These are phyloP conservation scores for Aplochiton taeniatus DNA, from an alignment of 2,797 vertebrate genomes.

Conservation along the genomic window DNA sequence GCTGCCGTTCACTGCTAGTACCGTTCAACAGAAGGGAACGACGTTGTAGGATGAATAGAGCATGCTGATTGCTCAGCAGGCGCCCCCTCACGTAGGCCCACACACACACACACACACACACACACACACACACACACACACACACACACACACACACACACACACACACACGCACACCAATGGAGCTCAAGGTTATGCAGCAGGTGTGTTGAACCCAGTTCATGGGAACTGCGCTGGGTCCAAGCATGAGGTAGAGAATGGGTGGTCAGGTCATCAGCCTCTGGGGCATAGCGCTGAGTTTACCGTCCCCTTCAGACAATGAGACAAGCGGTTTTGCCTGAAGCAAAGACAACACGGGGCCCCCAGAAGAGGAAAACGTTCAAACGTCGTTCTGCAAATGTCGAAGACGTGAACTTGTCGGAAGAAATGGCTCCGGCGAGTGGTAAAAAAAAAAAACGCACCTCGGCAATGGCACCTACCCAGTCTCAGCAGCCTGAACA, in stretches of 20 bases:
- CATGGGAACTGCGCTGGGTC: conserved; percentile 1
- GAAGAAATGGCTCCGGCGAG: too few relatives aligned
- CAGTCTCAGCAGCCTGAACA: too few relatives aligned
- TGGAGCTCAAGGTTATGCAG: neutral
- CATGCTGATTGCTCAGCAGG: neutral
- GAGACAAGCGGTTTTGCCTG: too few relatives aligned
- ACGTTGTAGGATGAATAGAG: neutral
- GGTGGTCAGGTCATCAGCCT: neutral
- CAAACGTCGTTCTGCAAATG: too few relatives aligned
- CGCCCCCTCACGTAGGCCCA: neutral
- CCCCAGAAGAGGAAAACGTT: too few relatives aligned
- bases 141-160: neutral
- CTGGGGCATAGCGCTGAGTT: neutral
- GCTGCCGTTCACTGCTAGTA: too few relatives aligned
- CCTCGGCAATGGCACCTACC: too few relatives aligned
- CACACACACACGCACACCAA: neutral
- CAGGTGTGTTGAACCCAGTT: neutral
- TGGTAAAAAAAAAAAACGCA: too few relatives aligned
- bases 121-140: neutral
- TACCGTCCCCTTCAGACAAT: too few relatives aligned
- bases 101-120: neutral
- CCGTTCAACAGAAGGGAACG: too few relatives aligned
- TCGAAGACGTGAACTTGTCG: too few relatives aligned
- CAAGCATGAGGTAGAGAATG: neutral
- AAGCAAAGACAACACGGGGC: too few relatives aligned